These are phyloP conservation scores for Oryzias curvinotus DNA, from an alignment of 2,113 vertebrate genomes.

Conservation along the genomic window DNA sequence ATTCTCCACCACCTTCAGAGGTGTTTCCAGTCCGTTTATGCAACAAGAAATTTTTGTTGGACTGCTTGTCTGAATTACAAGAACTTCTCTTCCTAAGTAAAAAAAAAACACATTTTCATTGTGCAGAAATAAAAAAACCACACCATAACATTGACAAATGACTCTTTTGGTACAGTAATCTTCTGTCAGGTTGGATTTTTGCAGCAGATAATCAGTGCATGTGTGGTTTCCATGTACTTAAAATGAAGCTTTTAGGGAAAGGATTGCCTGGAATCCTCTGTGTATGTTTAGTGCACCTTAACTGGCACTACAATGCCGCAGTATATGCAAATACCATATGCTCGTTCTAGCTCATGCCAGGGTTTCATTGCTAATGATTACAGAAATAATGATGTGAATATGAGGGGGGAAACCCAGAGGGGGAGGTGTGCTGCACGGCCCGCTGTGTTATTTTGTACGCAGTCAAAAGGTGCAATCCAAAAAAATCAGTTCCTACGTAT, in stretches of 20 bases:
- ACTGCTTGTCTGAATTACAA: too few species aligned
- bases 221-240: conserved; percentile 46
- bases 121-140: too few species aligned
- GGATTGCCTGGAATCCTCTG: neutral
- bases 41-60: too few species aligned
- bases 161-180: neutral
- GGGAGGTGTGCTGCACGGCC: conserved; percentile 28
- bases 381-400: conserved; percentile 55
- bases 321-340: conserved; percentile 57
- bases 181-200: conserved; percentile 49
- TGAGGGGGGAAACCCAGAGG: conserved; percentile 23
- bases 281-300: conserved; percentile 4
- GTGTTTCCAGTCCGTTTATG: too few species aligned
- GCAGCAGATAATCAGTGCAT: neutral
- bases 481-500: conserved; percentile 11
- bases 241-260: conserved; percentile 35
- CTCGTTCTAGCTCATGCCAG: conserved; percentile 38
- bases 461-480: conserved; percentile 17
- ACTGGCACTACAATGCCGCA: conserved; percentile 17
- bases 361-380: conserved; percentile 53
- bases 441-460: conserved; percentile 11
- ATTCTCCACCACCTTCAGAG: too few species aligned
- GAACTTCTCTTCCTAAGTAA: too few species aligned
- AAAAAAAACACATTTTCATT: too few species aligned
- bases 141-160: too few species aligned